Evolutionary conservation across 2,888 invertebrate genomes (phyloP).

Genomic region (Dryobota labecula): DNA sequence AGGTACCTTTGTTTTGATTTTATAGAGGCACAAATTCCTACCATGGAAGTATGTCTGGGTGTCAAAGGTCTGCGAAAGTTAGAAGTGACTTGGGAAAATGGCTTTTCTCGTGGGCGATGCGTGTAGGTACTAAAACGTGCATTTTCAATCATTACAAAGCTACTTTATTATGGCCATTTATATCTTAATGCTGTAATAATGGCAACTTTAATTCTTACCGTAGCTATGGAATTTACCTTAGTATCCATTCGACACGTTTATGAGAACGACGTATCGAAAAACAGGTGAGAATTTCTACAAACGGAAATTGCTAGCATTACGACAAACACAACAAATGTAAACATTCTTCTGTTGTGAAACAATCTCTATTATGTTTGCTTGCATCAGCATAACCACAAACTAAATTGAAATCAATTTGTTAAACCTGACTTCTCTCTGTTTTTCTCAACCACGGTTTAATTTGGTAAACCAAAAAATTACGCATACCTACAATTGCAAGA

Average conservation of each 20-base stretch:
- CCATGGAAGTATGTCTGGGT: not conserved
- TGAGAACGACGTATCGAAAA: slow-evolving; percentile 5
- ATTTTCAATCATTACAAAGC: slow-evolving; percentile 46
- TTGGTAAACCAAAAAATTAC: slow-evolving; percentile 36
- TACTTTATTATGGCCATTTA: slow-evolving; percentile 10
- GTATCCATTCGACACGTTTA: slow-evolving; percentile 4
- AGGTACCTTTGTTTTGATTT: not conserved
- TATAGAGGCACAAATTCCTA: not conserved
- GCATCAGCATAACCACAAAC: slow-evolving; percentile 49
- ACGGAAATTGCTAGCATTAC: slow-evolving; percentile 37
- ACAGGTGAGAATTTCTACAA: slow-evolving; percentile 51
- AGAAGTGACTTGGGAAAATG: slow-evolving; percentile 15
- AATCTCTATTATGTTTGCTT: slow-evolving; percentile 33
- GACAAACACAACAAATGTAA: slow-evolving; percentile 42
- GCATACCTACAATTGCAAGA: slow-evolving; percentile 28
- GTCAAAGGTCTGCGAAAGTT: slow-evolving; percentile 25
- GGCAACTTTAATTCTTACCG: not conserved
- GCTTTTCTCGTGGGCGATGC: slow-evolving; percentile 22
- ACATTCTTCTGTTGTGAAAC: slow-evolving; percentile 57
- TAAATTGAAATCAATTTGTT: slow-evolving; percentile 59
- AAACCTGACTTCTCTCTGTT: slow-evolving; percentile 34
- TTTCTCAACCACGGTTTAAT: slow-evolving; percentile 31
- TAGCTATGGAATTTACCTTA: not conserved
- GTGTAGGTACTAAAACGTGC: slow-evolving; percentile 7
- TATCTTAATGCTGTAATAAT: not conserved